Evolutionary conservation across 2,797 vertebrate genomes (phyloP).

Genomic region (Remorina albescens): DNA sequence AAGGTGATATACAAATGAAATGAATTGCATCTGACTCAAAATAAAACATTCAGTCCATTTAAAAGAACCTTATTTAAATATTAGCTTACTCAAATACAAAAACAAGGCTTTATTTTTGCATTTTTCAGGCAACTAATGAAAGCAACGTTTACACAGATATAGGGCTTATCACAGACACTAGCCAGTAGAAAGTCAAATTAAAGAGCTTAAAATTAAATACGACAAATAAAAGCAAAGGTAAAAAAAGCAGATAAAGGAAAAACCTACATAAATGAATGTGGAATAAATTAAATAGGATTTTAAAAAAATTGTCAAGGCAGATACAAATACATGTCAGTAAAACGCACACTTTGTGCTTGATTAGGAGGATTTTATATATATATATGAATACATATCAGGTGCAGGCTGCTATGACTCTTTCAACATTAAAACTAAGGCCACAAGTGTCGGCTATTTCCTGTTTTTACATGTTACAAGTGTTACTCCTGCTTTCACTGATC

Average conservation of each 20-base stretch:
- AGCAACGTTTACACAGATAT: no score
- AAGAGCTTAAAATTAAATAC: no score
- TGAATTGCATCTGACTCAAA: background rate
- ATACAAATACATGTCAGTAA: background rate
- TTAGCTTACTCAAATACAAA: background rate
- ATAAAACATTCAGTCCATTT: background rate
- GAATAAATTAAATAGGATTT: background rate
- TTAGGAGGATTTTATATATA: no score
- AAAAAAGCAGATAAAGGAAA: no score
- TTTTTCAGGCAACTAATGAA: no score
- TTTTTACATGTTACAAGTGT: conserved; percentile 34
- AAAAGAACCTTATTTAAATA: background rate
- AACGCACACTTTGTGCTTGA: background rate
- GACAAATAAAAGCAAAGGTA: no score
- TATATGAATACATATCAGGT: no score
- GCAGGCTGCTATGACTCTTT: conserved; percentile 4
- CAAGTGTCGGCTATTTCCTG: conserved; percentile 4
- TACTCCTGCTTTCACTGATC: conserved; percentile 29
- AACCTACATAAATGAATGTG: background rate
- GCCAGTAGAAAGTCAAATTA: no score
- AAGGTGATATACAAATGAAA: background rate
- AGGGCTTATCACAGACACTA: no score
- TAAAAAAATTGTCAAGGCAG: background rate
- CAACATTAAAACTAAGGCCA: background rate
- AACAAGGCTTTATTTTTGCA: background rate